These are phyloP conservation scores for Gymnobelideus leadbeateri DNA, from an alignment of 2,113 vertebrate genomes.

Conservation along the genomic window DNA sequence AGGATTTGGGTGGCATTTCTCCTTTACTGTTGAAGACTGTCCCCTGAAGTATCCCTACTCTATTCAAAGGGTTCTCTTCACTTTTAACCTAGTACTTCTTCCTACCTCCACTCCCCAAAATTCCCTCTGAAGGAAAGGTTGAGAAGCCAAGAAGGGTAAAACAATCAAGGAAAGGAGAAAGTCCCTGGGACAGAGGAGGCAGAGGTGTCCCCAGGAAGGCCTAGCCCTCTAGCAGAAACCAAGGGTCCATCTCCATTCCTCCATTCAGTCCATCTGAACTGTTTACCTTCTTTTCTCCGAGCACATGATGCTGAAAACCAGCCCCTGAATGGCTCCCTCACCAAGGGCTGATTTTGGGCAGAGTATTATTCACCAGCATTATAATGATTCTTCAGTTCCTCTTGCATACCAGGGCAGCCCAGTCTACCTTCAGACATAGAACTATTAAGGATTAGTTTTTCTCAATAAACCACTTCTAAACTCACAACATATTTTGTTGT, in stretches of 20 bases:
- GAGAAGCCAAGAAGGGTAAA: neutral
- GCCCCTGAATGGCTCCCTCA: neutral
- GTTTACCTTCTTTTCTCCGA: neutral
- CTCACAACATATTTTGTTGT: neutral
- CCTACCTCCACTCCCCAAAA: neutral
- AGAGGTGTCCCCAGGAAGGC: neutral
- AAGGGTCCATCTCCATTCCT: neutral
- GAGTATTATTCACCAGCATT: neutral
- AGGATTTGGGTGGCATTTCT: neutral
- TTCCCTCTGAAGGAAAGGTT: neutral
- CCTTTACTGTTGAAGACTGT: neutral
- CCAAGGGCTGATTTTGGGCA: neutral
- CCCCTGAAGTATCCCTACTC: neutral
- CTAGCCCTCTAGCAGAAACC: neutral
- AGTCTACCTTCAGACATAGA: neutral
- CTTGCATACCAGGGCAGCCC: neutral
- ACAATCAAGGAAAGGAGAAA: neutral
- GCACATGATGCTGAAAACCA: neutral
- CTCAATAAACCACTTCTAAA: neutral
- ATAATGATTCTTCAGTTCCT: neutral
- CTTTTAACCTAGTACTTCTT: neutral
- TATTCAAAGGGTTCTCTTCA: neutral
- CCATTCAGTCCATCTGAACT: neutral
- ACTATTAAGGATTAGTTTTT: neutral
- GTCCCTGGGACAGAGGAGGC: neutral